Evolutionary conservation across 2,797 vertebrate species (phyloP), one percentile per base, ranked within the genome.

Genomic region (Micrastur ruficollis): DNA sequence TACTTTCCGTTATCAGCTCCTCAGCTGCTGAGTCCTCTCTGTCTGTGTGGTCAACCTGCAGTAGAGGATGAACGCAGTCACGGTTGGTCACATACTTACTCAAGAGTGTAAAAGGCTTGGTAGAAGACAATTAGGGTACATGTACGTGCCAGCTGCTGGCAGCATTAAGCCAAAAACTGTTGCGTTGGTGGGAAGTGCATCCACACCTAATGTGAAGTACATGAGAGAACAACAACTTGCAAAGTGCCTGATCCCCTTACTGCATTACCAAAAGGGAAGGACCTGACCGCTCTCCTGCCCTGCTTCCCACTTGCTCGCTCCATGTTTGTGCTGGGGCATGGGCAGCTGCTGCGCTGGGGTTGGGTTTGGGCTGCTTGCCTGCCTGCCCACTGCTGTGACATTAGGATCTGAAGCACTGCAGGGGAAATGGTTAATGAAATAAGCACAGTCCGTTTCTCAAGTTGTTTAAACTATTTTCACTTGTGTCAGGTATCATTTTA

Each of bases 321-420:
- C 1, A 0, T 18, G 13, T 5, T 1, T 19, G 32, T 21, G 11
- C 3, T 31, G 34, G n/a, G n/a, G n/a, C n/a, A n/a, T n/a, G 56
- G 40, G 25, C 36, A 89, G 21, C 49, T 10, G 23, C 63, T 55
- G 29, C 4, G 1, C 3, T 46, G 65, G 23, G 36, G 11, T 6
- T 47, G 47, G 58, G 14, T 20, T 32, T 49, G 40, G 32, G 38
- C 36, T 52, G 55, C n/a, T 74, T 17, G 7, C 21, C 44, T n/a
- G 34, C 20, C 58, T 55, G 73, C 42, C 55, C 36, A 2, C 31
- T 29, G 52, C 56, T 32, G 26, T 15, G 66, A n/a, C 52, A 4
- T 27, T 6, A 14, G 40, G 55, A 31, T 56, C 44, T 36, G 52
- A 61, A 65, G 61, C 26, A 29, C 65, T 23, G 46, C 42, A 58